Evolutionary conservation across 2,888 invertebrate genomes (phyloP), one percentile per base, ranked within the genome.

Genomic region (Tolmerus cingulatus): DNA sequence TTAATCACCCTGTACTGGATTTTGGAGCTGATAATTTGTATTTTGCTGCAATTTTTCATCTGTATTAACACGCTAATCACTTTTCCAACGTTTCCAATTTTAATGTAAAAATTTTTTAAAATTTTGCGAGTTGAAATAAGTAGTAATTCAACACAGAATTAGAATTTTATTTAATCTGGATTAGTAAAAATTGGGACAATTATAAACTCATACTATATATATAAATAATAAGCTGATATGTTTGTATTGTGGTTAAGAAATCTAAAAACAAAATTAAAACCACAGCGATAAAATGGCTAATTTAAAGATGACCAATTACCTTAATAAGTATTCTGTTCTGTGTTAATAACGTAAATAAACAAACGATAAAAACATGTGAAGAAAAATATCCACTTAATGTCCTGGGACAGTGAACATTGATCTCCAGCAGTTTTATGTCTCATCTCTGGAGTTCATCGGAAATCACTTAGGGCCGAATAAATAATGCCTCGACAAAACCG

Each of bases 381-480:
- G 66, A 66, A 23, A 66, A 66, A 66, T 66, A n/a, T 74, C 77
- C 9, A 77, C n/a, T 77, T 19, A 9, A 37, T 40, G 77, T 66
- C 66, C 66, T 66, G 66, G 66, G 27, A 27, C 66, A 66, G 19
- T 66, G 23, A 66, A 66, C 66, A 66, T 66, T 23, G 66, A 74
- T 79, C 57, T 87, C 87, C 86, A 86, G 74, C 86, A 37, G 86
- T 81, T 86, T 88, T 82, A 78, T 91, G 90, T 91, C 91, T 66
- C 90, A 90, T 88, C 87, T 87, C 51, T 76, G 55, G 4, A 57
- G 23, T 92, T 91, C 91, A 92, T 92, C 91, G 92, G 90, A 91
- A 92, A 92, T 92, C 92, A 92, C 92, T 92, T 92, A 92, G 91
- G 91, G 91, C 91, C 91, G 91, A 91, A 92, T 92, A 92, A 92